phyloP scores from a whole-genome alignment of 2,888 invertebrate genomes.

The Strigamia maritima region DNA sequence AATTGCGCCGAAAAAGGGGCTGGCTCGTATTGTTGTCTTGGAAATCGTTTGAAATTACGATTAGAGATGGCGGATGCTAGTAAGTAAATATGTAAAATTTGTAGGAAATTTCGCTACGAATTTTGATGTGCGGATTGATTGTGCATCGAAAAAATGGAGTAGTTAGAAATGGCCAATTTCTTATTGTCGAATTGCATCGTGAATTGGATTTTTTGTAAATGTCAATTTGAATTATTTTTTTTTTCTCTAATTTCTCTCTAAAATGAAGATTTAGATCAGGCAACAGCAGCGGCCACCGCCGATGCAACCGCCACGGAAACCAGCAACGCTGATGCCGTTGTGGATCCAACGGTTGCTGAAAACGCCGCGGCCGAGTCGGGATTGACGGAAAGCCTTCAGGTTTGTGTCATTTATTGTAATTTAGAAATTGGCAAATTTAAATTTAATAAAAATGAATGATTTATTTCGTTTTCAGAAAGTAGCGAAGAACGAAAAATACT shows the following conservation, averaged over 20 bases:
- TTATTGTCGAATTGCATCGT: too few relatives aligned
- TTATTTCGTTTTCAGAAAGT: slow-evolving; percentile 8
- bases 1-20: background rate
- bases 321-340: background rate
- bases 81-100: too few relatives aligned
- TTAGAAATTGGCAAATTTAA: background rate
- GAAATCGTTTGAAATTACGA: background rate
- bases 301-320: background rate
- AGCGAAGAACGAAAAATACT: slow-evolving; percentile 33
- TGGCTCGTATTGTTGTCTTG: background rate
- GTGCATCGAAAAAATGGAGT: too few relatives aligned
- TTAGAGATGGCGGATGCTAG: background rate
- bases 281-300: background rate
- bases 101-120: too few relatives aligned
- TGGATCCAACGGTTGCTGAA: background rate
- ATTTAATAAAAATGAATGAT: background rate
- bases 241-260: background rate
- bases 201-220: too few relatives aligned
- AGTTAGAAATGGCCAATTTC: too few relatives aligned
- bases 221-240: background rate
- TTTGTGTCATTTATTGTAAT: too few relatives aligned
- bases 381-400: background rate
- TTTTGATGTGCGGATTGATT: too few relatives aligned
- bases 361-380: slow-evolving; percentile 12
- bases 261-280: background rate